phyloP scores from a whole-genome alignment of 2,888 invertebrate species.

The Hipparchia sbordonii region DNA sequence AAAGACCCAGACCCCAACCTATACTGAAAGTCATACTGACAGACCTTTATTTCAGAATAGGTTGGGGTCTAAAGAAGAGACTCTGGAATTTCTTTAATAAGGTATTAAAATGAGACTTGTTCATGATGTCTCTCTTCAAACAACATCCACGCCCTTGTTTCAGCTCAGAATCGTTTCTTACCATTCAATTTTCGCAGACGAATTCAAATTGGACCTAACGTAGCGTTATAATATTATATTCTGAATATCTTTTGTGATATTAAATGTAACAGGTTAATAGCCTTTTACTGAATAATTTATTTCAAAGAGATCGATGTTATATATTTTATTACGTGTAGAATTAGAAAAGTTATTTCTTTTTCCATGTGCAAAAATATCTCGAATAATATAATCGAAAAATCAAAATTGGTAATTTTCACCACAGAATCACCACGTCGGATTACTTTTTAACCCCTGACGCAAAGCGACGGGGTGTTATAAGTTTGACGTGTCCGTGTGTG shows the following conservation, averaged over 20 bases:
- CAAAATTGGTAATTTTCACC: too few species aligned
- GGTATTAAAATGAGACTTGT: too few species aligned
- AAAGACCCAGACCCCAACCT: too few species aligned
- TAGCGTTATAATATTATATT: slow-evolving; percentile 12
- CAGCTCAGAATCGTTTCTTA: slow-evolving; percentile 3
- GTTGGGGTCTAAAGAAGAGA: not conserved
- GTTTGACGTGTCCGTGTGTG: too few species aligned
- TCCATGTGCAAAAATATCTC: not conserved
- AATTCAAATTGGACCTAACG: slow-evolving; percentile 13
- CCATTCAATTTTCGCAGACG: slow-evolving; percentile 15
- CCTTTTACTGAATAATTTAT: not conserved
- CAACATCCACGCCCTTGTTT: slow-evolving; percentile 17
- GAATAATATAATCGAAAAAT: too few species aligned
- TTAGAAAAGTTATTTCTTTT: not conserved
- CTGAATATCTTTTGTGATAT: slow-evolving; percentile 5
- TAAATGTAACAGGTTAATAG: not conserved
- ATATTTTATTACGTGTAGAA: too few species aligned
- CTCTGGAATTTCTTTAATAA: not conserved
- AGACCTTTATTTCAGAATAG: too few species aligned
- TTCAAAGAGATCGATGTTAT: not conserved
- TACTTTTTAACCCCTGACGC: too few species aligned
- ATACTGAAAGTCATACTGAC: too few species aligned
- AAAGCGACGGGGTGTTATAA: too few species aligned
- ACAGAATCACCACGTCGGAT: too few species aligned
- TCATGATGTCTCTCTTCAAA: not conserved